Evolutionary conservation across 2,888 invertebrate genomes (phyloP), one percentile per base, ranked within the genome.

Genomic region (Octonoba sinensis): DNA sequence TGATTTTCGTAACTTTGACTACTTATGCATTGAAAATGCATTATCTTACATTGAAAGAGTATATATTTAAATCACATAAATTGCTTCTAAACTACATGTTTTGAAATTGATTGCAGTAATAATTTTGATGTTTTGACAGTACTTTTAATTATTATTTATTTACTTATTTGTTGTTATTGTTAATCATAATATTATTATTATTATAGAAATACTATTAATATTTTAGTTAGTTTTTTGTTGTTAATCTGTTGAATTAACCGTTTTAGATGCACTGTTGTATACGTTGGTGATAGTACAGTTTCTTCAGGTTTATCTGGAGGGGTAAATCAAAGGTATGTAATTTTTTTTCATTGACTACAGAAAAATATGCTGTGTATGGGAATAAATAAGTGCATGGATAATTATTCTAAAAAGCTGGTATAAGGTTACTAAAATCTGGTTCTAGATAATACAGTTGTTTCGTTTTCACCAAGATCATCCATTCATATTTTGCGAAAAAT

Each of bases 291-390:
- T 36, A 78, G 74, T 51, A 47, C 70, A 60, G 74, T 65, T 24
- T 54, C 57, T 36, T 64, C 78, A 49, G 83, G 83, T n/a, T 49
- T 83, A 59, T 83, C 83, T 36, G 67, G 83, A 46, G 76, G 78
- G 18, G 70, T 78, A 22, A 74, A 78, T 11, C 83, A 78, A 70
- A 83, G 83, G 83, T 83, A 74, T 49, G 36, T 57, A 13, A n/a
- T 8, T 1, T 22, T 66, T 44, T n/a, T n/a, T 6, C 20, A 20
- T 12, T 15, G 3, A n/a, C 6, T 54, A 13, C 15, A 54, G 6
- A 54, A 54, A 11, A 6, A 11, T 54, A 4, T 54, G 4, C n/a
- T 1, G 15, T 20, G 18, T 13, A 18, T 54, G 8, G 4, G 12
- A 15, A 49, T 49, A 57, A 15, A 57, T 22, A 59, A 16, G 24